These are phyloP conservation scores for Tethya wilhelma DNA, from an alignment of 37 sponge, comb jelly and placozoan genomes.

Conservation along the genomic window DNA sequence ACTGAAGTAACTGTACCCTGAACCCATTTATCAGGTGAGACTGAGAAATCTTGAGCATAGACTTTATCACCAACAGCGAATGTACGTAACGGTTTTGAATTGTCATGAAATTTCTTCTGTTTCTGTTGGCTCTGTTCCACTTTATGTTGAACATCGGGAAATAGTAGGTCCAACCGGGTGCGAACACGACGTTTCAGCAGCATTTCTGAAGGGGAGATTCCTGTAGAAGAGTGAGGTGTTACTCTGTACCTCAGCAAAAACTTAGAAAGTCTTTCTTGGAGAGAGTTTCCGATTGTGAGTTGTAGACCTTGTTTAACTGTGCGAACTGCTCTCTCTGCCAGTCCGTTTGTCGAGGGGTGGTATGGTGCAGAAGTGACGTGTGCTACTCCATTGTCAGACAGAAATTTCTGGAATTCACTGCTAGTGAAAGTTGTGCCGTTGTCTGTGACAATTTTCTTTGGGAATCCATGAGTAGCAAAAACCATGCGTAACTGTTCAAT, in stretches of 20 bases:
- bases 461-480: conserved; percentile 41
- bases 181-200: conserved; percentile 25
- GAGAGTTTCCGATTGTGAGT: background rate
- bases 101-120: conserved; percentile 26
- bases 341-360: conserved; percentile 42
- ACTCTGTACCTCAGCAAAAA: conserved; percentile 25
- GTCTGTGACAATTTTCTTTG: conserved; percentile 36
- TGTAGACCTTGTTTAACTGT: conserved; percentile 34
- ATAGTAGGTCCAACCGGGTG: conserved; percentile 34
- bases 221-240: conserved; percentile 39
- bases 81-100: background rate
- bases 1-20: conserved; percentile 8
- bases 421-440: conserved; percentile 49
- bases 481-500: conserved; percentile 15
- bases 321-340: conserved; percentile 32
- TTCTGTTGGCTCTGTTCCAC: conserved; percentile 12
- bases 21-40: background rate
- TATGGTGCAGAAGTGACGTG: conserved; percentile 17
- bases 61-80: conserved; percentile 34
- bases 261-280: conserved; percentile 6
- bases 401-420: conserved; percentile 34
- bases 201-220: conserved; percentile 30
- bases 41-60: conserved; percentile 32
- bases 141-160: conserved; percentile 11
- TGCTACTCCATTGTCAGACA: conserved; percentile 32